These are phyloP conservation scores for Felis chaus DNA, from an alignment of 2,113 vertebrate species.

Conservation along the genomic window DNA sequence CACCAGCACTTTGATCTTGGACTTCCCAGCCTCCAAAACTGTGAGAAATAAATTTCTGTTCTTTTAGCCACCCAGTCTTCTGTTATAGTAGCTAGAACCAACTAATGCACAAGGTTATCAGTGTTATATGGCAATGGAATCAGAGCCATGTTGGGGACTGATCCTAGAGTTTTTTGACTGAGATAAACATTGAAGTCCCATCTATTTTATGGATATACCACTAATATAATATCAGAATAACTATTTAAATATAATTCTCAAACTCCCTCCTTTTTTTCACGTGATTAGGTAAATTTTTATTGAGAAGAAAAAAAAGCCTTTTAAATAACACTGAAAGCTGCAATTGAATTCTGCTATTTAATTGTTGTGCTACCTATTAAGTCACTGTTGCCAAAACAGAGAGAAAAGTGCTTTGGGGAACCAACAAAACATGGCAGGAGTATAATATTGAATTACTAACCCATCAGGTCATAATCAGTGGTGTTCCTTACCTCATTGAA, in stretches of 20 bases:
- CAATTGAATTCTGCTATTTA: background rate
- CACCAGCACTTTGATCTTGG: background rate
- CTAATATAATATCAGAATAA: background rate
- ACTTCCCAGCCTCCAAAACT: background rate
- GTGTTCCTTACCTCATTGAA: background rate
- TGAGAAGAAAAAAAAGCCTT: background rate
- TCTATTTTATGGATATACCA: background rate
- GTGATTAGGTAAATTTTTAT: background rate
- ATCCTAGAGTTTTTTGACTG: background rate
- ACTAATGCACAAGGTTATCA: background rate
- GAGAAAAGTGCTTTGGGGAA: background rate
- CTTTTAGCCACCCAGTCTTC: background rate
- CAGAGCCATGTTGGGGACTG: background rate
- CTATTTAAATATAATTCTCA: constrained; percentile 6
- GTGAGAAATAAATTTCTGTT: background rate
- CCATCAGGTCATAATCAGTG: background rate
- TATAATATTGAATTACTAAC: background rate
- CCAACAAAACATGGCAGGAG: background rate
- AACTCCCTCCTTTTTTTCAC: background rate
- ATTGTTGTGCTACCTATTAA: background rate
- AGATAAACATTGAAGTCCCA: background rate
- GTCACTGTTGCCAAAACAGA: background rate
- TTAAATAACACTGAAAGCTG: background rate
- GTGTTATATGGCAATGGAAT: background rate
- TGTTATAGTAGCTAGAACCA: background rate